Evolutionary conservation across 2,888 invertebrate genomes (phyloP).

Genomic region (Platerodrilus igneus): DNA sequence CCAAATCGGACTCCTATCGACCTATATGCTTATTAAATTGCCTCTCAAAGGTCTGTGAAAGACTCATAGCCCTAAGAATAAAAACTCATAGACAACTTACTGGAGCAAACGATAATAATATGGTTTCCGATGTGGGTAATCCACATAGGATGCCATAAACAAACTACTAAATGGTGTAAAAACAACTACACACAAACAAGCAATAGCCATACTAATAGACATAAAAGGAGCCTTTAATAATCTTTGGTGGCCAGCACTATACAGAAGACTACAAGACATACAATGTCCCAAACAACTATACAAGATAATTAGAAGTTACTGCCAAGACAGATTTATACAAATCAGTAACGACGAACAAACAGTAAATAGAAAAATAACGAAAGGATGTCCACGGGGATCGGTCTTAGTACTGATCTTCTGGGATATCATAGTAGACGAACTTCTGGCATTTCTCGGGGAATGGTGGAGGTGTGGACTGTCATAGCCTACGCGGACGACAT

Average conservation of each 20-base stretch:
- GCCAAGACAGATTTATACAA: constrained; percentile 9
- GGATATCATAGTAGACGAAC: no score
- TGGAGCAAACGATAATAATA: constrained; percentile 4
- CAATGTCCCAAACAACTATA: constrained; percentile 5
- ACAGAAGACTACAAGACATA: background rate
- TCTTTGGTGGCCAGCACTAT: constrained; percentile 17
- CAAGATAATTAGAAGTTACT: constrained; percentile 10
- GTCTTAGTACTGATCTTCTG: constrained; percentile 8
- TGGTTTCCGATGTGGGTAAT: constrained; percentile 9
- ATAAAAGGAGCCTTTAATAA: constrained; percentile 20
- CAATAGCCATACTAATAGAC: constrained; percentile 12
- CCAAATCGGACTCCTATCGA: constrained; percentile 2
- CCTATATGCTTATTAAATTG: constrained; percentile 4
- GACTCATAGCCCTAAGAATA: constrained; percentile 2
- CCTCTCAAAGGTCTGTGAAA: background rate
- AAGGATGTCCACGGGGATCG: constrained; percentile 17
- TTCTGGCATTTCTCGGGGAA: no score
- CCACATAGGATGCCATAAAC: constrained; percentile 12
- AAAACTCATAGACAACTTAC: background rate
- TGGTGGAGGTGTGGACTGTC: no score
- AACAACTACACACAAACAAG: background rate
- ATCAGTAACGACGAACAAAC: background rate
- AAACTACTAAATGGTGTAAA: background rate
- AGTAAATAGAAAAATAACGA: constrained; percentile 2
- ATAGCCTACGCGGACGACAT: no score